phyloP scores from a whole-genome alignment of 2,113 vertebrate genomes.

The Grammomys surdaster region DNA sequence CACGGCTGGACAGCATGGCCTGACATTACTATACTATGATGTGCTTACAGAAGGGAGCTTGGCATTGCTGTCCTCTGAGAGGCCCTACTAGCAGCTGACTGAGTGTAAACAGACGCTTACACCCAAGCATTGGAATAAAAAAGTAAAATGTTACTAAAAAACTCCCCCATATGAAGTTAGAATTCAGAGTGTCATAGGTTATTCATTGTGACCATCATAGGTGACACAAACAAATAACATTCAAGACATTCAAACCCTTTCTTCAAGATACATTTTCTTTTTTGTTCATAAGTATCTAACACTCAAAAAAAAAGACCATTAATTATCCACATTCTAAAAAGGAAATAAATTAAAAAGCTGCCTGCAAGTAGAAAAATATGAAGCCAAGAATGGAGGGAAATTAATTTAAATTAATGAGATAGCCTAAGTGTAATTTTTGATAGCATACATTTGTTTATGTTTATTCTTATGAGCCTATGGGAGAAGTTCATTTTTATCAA shows the following conservation, averaged over 20 bases:
- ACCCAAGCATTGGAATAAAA: too few species aligned
- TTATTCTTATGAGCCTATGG: not conserved
- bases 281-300: constrained; percentile 3
- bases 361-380: not conserved
- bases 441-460: not conserved
- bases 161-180: not conserved
- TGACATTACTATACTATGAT: too few species aligned
- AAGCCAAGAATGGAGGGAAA: not conserved
- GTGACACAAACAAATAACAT: not conserved
- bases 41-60: too few species aligned
- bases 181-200: not conserved
- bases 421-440: not conserved
- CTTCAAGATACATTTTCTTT: not conserved
- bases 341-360: not conserved
- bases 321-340: not conserved
- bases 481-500: not conserved
- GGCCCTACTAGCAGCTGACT: too few species aligned
- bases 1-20: too few species aligned
- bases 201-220: not conserved
- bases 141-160: not conserved
- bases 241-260: not conserved
- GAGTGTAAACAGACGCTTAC: too few species aligned
- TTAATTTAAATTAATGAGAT: not conserved
- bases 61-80: too few species aligned
- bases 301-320: not conserved